Evolutionary conservation across 1,140 invertebrate species (phyloP), one percentile per base, ranked within the genome.

Genomic region (Anastrepha ludens): DNA sequence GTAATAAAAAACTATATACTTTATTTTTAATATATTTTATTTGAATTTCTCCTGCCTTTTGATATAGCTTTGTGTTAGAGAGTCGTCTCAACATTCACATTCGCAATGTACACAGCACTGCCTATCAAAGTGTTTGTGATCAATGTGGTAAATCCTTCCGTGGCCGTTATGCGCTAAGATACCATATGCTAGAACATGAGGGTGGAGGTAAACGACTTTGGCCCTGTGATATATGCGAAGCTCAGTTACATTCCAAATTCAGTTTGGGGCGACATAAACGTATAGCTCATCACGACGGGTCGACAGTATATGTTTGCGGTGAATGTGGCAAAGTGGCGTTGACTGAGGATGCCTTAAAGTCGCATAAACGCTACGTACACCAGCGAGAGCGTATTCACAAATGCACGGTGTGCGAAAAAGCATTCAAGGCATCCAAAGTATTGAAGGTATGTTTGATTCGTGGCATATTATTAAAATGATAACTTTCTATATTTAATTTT

Each of bases 241-340:
- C 85, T 11, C 39, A 78, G 15, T 44, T 86, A 29, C 86, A 74
- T 59, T 90, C 89, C 44, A 90, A 90, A 29, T 88, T 89, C 47
- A 91, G 89, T 87, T 88, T 91, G 29, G 62, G 89, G 8, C 89
- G 90, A 2, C 90, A 91, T 86, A 90, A 90, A 86, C 89, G 88
- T 3, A 89, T 88, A 47, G 88, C 88, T 4, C 89, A 90, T 20
- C 87, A 89, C 39, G 90, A 90, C 41, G 89, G 90, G 41, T 70
- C 89, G 70, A 58, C 87, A 4, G 87, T 87, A 2, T 91, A 89
- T 64, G 89, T 88, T 39, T 91, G 90, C 39, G 87, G 88, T 29
- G 89, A 89, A 87, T 91, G 90, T 70, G 90, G 90, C 15, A 78
- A 88, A 55, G 88, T 88, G 2, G 88, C 89, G 39, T 85, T 87